A percentile compares a stretch with the other conserved stretches of the same genome.
phyloP scores from a whole-genome alignment of 2,797 vertebrate genomes.

The Gymnoscopelus microlampas region DNA sequence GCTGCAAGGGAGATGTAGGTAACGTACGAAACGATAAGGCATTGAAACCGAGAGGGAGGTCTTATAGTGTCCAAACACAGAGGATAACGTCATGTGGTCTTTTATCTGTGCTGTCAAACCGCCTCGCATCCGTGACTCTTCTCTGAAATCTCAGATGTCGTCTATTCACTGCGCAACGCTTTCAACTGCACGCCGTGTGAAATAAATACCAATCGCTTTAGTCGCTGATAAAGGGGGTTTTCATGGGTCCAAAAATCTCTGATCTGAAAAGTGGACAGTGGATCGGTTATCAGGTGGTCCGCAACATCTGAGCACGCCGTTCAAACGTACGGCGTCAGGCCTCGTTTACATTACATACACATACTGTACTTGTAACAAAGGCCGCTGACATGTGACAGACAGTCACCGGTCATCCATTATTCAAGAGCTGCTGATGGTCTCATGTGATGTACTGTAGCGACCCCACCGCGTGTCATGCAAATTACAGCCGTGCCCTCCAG shows the following conservation, averaged over 20 bases:
- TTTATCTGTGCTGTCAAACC: not conserved
- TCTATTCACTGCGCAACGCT: not conserved
- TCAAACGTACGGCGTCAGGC: not conserved
- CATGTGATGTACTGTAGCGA: slow-evolving; percentile 49
- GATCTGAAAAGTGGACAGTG: not conserved
- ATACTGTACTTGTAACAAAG: not conserved
- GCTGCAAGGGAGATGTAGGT: slow-evolving; percentile 55
- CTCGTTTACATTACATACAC: slow-evolving; percentile 10
- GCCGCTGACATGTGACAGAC: slow-evolving; percentile 37
- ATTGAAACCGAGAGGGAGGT: too few species aligned
- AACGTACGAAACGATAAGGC: too few species aligned
- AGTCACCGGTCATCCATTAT: slow-evolving; percentile 59
- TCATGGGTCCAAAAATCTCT: not conserved
- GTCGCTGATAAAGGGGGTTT: not conserved
- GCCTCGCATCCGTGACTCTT: not conserved
- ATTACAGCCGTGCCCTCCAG: slow-evolving; percentile 38
- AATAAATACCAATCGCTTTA: not conserved
- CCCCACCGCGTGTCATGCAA: slow-evolving; percentile 32
- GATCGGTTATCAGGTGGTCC: not conserved
- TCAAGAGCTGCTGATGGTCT: slow-evolving; percentile 47
- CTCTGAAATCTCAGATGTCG: slow-evolving; percentile 1
- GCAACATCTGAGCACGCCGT: not conserved
- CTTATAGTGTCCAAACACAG: too few species aligned
- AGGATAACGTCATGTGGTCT: too few species aligned
- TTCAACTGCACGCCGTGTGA: not conserved